Evolutionary conservation across 2,797 vertebrate species (phyloP), one percentile per base, ranked within the genome.

Genomic region (Tinamus major): DNA sequence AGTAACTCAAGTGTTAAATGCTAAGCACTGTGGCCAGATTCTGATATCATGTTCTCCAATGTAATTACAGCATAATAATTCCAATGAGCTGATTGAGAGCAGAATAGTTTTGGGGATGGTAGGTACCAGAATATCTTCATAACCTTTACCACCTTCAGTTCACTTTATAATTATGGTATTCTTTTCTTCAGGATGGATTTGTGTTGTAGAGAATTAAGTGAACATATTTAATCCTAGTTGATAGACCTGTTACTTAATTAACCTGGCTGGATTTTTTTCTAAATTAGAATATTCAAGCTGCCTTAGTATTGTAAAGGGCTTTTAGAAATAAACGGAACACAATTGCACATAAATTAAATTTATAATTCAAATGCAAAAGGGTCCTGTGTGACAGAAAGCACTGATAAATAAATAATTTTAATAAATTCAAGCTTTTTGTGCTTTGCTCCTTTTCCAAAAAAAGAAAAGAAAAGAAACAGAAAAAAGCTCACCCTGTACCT

Each of bases 1-100:
- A 85, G 48, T 53, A 88, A 63, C 55, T 75, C 55, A 61, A 70
- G 71, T 56, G 84, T 87, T 90, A 85, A 85, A 82, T 3, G 2
- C 39, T 53, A 80, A 56, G 35, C 24, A 79, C 24, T 2, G 1
- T 31, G 56, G 10, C 20, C 84, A 92, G 84, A 49, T 87, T 79
- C 64, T 87, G 80, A 64, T 86, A 63, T 84, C 37, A 88, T 74
- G 78, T 82, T 93, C 51, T 64, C 58, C 21, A 37, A 39, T 21
- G 81, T 59, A 77, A 86, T 87, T 93, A 79, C 39, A 74, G 65
- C 29, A 78, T 27, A 83, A 26, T 33, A 92, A 87, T 87, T 89
- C 68, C 75, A 85, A 35, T 74, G 48, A 85, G 33, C 35, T 90
- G 77, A 85, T 41, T 58, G 68, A 71, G 42, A 85, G 29, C 42